These are phyloP conservation scores for Macrochelys suwanniensis DNA, from an alignment of 2,797 vertebrate genomes.

Conservation along the genomic window DNA sequence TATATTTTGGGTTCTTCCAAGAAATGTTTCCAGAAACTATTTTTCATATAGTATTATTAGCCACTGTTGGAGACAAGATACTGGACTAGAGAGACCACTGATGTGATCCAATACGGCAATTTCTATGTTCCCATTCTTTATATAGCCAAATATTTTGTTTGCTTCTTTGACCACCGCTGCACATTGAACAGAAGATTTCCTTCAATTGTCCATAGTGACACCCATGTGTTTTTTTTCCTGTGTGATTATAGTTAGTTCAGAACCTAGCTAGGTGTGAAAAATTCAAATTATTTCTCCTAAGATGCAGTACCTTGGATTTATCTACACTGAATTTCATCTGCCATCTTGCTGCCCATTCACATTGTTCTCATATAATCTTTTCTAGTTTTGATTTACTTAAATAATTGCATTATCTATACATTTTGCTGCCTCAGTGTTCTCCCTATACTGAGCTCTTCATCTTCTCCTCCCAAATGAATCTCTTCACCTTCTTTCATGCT, in stretches of 20 bases:
- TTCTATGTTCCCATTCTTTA: background rate
- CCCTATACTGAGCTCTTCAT: background rate
- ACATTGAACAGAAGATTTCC: background rate
- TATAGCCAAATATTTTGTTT: background rate
- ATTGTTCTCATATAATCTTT: background rate
- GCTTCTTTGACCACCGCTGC: background rate
- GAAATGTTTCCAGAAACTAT: background rate
- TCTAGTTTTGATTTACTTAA: background rate
- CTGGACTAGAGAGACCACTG: background rate
- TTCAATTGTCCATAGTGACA: background rate
- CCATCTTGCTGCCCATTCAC: background rate
- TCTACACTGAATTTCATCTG: background rate
- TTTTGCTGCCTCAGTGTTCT: background rate
- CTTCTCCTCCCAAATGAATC: background rate
- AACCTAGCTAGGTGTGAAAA: background rate
- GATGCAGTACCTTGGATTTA: background rate
- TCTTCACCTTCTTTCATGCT: background rate
- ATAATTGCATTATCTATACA: background rate
- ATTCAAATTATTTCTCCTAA: background rate
- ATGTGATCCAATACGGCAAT: background rate
- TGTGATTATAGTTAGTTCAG: background rate
- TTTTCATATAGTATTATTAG: background rate
- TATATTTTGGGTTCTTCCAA: background rate
- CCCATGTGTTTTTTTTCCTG: background rate
- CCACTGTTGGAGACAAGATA: background rate